Evolutionary conservation across 2,113 vertebrate genomes (phyloP).

Genomic region (Phalacrocorax carbo): DNA sequence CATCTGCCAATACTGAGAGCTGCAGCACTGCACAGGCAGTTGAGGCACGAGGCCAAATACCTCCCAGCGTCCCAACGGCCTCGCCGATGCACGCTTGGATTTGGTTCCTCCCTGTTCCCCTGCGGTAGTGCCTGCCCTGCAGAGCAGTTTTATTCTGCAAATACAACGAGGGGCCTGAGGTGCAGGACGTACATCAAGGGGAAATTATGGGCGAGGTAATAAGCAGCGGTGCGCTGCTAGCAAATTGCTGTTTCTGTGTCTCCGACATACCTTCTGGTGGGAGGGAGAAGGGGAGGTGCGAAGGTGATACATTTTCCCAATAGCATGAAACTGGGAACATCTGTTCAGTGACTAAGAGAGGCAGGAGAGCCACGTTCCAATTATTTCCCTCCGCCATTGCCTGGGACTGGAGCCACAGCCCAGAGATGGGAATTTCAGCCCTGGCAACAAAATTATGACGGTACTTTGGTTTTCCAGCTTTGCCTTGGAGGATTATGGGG

Average conservation of each 20-base stretch:
- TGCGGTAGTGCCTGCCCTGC: neutral
- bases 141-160: neutral
- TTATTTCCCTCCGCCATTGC: neutral
- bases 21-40: neutral
- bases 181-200: neutral
- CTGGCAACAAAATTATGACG: accelerated
- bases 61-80: neutral
- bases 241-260: neutral
- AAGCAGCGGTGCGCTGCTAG: neutral
- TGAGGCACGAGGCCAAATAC: neutral
- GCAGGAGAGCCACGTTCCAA: neutral
- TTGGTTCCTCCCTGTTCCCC: accelerated
- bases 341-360: neutral
- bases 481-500: neutral
- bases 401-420: neutral
- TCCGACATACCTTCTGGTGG: accelerated
- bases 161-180: neutral
- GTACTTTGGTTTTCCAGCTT: neutral
- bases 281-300: neutral
- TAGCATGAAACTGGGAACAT: neutral
- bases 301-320: neutral
- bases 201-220: neutral
- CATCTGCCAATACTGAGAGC: neutral
- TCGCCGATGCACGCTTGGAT: accelerated
- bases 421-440: neutral